Base-by-base conservation (phyloP, 2,797 vertebrate species). In the Lutjanus campechanus region DNA sequence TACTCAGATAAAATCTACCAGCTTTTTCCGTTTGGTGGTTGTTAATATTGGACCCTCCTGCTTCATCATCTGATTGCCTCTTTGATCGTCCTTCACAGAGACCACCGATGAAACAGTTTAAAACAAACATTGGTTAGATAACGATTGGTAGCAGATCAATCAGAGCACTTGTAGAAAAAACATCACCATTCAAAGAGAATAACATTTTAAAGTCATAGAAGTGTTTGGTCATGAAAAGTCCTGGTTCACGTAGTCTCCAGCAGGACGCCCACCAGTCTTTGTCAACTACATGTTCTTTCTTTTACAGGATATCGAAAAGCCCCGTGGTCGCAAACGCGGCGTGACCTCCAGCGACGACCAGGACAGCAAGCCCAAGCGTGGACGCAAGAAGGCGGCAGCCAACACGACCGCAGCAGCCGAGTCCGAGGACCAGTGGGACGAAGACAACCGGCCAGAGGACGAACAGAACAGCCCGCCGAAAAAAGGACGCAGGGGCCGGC, bases 401-500 rank as follows among this genome's bases (percentile, higher is more conserved):
- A 94, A 95, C 80, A 94, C 96, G 19, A 77, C 90, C 0, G 89
- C 96, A 0, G 84, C 47, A 0, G 95, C 96, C 0, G 94, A 94
- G 20, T 88, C 96, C 0, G 95, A 96, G 83, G 96, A 97, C 62
- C 96, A 94, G 76, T 98, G 98, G 98, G 94, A 96, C 19, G 97
- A 98, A 62, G 97, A 99, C 86, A 96, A 95, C 16, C 96, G 97
- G 88, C 97, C 96, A 0, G 98, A 99, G 85, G 98, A 99, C 74
- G 98, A 99, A 55, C 98, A 99, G 90, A 99, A 99, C 85, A 99
- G 97, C 69, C 98, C 98, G 9, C 98, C 98, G 55, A 99, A 99
- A 77, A 98, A 97, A 83, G 97, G 95, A 0, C 97, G 97, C 85
- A 93, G 98, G 89, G 98, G 98, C 8, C 96, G 98, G 20, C 98